Evolutionary conservation across 2,113 vertebrate species (phyloP).

Genomic region (Pholis gunnellus): DNA sequence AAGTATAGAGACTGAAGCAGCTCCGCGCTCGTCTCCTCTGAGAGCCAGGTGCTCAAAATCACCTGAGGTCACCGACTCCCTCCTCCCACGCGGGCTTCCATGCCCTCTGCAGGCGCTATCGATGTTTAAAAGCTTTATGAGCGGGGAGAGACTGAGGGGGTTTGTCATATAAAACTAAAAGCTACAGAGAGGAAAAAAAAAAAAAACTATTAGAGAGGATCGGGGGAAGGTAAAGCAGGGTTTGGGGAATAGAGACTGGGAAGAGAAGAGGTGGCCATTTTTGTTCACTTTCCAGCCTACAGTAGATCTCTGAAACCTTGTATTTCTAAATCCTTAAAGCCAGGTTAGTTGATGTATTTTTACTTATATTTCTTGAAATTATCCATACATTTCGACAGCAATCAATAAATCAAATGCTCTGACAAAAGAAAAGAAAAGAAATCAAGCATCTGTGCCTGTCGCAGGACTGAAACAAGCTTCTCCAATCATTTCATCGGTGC

Average conservation of each 20-base stretch:
- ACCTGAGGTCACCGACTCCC: constrained; percentile 70
- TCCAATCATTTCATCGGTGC: too few species aligned
- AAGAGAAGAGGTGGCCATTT: constrained; percentile 33
- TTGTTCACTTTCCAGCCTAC: constrained; percentile 12
- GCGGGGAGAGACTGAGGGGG: constrained; percentile 32
- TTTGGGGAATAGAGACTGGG: constrained; percentile 21
- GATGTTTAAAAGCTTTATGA: constrained; percentile 78
- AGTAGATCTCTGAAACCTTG: constrained; percentile 14
- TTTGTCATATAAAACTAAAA: constrained; percentile 52
- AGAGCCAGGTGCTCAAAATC: constrained; percentile 74
- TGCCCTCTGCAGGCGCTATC: constrained; percentile 68
- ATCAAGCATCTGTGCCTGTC: too few species aligned
- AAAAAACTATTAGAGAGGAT: constrained; percentile 31
- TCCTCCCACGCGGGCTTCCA: constrained; percentile 43
- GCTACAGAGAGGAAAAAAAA: constrained; percentile 10
- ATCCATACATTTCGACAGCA: too few species aligned
- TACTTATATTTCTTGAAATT: too few species aligned
- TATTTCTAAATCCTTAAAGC: constrained; percentile 48
- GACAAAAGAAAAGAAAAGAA: too few species aligned
- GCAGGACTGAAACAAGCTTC: too few species aligned
- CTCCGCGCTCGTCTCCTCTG: constrained; percentile 49
- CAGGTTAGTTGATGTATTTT: constrained; percentile 22
- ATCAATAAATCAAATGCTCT: background rate
- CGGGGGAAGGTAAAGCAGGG: background rate
- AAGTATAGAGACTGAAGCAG: constrained; percentile 23